Base-by-base conservation (phyloP, 2,888 invertebrate genomes). In the Agonopterix alstromeriana region DNA sequence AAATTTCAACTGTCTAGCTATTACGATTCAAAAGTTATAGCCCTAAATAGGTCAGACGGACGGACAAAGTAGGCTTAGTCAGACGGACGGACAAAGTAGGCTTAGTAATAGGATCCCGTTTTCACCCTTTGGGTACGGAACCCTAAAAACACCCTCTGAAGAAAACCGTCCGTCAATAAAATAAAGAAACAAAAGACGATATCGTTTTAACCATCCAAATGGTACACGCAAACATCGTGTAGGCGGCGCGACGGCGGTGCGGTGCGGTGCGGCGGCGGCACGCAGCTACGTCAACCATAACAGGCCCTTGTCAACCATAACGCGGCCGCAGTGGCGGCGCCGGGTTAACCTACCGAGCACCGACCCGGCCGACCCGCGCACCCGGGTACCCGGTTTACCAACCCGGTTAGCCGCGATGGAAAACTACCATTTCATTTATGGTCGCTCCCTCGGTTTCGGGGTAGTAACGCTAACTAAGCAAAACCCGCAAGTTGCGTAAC, bases 381-480 rank as follows among this genome's bases (percentile, higher is more conserved):
- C 61, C 64, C 61, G 61, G 54, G 54, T 64, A 63, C 63, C 71
- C 65, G 61, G 63, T 61, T 60, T 62, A 61, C 11, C 11, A 57
- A 49, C 53, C 65, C 66, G 77, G 79, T 72, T 73, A 73, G 73
- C 78, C 77, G 68, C 79, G 73, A 62, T 72, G 83, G 81, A 85
- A 85, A 87, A 86, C 85, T 84, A 84, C 82, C 82, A 83, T 86
- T 86, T 82, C 86, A 84, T 86, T 87, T 85, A 86, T 74, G 85
- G 82, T 78, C 71, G 75, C 72, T 27, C 76, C 78, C 76, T 78
- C 77, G 81, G 82, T 83, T 84, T 82, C 60, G 77, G 79, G 77
- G 77, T 78, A 80, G 82, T 77, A 75, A 71, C 59, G 72, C 73
- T 78, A 80, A 81, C 80, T 72, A 71, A 77, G 73, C 74, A 61